Conservation (phyloP, 2,797 vertebrate genomes). For the Muscicapa striata region DNA sequence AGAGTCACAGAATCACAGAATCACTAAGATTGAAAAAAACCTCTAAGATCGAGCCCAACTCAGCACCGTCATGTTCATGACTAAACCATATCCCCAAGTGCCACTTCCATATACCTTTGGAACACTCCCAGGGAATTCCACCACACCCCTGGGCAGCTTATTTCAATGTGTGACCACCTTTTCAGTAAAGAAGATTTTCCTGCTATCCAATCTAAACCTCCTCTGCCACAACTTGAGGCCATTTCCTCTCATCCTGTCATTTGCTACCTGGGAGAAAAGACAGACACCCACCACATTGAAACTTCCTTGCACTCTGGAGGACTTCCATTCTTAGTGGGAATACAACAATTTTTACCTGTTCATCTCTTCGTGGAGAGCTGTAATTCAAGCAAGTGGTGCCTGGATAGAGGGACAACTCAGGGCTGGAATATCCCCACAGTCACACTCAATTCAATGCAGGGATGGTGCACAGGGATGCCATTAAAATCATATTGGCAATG, state of each 20-base stretch:
- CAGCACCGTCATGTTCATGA: background rate
- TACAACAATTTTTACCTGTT: background rate
- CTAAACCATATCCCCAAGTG: background rate
- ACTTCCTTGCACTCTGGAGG: too few relatives aligned
- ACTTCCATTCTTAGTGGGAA: background rate
- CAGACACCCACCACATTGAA: rapidly evolving
- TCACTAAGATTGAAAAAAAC: background rate
- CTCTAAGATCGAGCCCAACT: background rate
- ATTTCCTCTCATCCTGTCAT: background rate
- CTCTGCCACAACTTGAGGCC: background rate
- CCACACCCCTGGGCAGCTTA: background rate
- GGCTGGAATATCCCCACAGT: background rate
- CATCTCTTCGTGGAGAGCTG: background rate
- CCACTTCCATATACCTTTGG: background rate
- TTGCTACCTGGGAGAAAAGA: background rate
- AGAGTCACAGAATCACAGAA: background rate
- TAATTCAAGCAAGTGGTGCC: background rate
- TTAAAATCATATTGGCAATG: background rate
- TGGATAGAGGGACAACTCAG: background rate
- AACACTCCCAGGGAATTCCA: background rate
- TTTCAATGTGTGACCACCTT: background rate
- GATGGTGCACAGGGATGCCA: background rate
- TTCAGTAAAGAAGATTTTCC: background rate
- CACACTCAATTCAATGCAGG: background rate
- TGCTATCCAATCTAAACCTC: background rate